A percentile compares a stretch with the other conserved stretches of the same genome.
Conservation (phyloP, 2,888 invertebrate species). For the Cordilura impudica region DNA sequence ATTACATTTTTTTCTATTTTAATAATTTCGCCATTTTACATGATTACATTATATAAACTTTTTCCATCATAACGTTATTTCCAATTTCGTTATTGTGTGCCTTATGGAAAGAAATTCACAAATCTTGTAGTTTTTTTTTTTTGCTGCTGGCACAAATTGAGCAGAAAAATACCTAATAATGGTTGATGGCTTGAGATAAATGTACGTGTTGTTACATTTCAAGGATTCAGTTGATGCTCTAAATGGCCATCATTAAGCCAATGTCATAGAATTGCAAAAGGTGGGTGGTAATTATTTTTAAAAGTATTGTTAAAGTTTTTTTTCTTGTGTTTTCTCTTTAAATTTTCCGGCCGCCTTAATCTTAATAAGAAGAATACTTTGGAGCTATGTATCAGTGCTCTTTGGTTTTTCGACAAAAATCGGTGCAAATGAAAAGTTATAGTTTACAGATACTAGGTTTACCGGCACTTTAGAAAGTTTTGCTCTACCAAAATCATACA, state of each 20-base stretch:
- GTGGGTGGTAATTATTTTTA: not conserved
- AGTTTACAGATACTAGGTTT: too few species aligned
- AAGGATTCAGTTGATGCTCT: not conserved
- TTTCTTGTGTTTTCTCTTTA: too few species aligned
- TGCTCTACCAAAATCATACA: too few species aligned
- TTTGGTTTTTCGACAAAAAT: too few species aligned
- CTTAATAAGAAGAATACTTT: too few species aligned
- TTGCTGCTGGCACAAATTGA: conserved; percentile 74
- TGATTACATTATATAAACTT: not conserved
- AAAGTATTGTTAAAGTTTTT: too few species aligned
- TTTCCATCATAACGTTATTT: not conserved
- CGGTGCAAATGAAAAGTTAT: too few species aligned
- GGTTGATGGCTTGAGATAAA: conserved; percentile 69
- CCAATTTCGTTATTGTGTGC: not conserved
- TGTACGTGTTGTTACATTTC: not conserved
- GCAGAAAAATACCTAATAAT: conserved; percentile 76
- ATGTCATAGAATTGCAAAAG: not conserved
- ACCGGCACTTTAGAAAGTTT: too few species aligned
- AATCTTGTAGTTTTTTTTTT: conserved; percentile 54
- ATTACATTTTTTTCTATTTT: not conserved
- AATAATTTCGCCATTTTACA: not conserved
- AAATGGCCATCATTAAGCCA: not conserved
- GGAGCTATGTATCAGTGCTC: too few species aligned
- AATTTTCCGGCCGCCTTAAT: too few species aligned
- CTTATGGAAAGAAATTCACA: not conserved